Evolutionary conservation across 92 coral and sea anemone species (phyloP).

Genomic region (Actinostola sp.): DNA sequence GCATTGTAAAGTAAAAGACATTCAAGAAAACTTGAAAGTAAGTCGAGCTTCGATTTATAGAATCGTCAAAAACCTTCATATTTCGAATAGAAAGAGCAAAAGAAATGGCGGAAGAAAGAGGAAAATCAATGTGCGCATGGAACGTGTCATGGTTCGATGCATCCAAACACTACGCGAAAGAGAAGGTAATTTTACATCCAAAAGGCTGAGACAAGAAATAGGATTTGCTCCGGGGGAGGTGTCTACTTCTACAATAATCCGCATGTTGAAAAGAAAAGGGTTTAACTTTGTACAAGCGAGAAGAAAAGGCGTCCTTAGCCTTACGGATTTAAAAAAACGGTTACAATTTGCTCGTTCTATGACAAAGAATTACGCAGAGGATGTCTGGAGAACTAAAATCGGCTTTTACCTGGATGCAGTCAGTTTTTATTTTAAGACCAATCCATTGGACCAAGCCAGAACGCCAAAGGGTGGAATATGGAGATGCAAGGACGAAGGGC

Average conservation of each 20-base stretch:
- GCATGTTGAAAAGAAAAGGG: slow-evolving; percentile 34
- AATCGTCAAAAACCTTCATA: too few relatives aligned
- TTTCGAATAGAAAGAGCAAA: too few relatives aligned
- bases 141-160: too few relatives aligned
- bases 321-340: slow-evolving; percentile 31
- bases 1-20: too few relatives aligned
- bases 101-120: too few relatives aligned
- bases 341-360: slow-evolving; percentile 35
- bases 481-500: slow-evolving; percentile 49
- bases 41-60: too few relatives aligned
- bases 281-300: slow-evolving; percentile 44
- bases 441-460: slow-evolving; percentile 46
- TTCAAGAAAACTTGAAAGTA: too few relatives aligned
- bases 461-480: slow-evolving; percentile 51
- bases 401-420: slow-evolving; percentile 63
- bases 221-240: too few relatives aligned
- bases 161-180: too few relatives aligned
- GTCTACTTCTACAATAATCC: slow-evolving; percentile 47
- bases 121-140: too few relatives aligned
- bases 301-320: slow-evolving; percentile 47
- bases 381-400: slow-evolving; percentile 41
- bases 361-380: slow-evolving; percentile 28
- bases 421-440: slow-evolving; percentile 38
- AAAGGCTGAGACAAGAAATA: too few relatives aligned
- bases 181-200: too few relatives aligned